Conservation (phyloP, 2,797 vertebrate species). For the Vespertilio murinus region DNA sequence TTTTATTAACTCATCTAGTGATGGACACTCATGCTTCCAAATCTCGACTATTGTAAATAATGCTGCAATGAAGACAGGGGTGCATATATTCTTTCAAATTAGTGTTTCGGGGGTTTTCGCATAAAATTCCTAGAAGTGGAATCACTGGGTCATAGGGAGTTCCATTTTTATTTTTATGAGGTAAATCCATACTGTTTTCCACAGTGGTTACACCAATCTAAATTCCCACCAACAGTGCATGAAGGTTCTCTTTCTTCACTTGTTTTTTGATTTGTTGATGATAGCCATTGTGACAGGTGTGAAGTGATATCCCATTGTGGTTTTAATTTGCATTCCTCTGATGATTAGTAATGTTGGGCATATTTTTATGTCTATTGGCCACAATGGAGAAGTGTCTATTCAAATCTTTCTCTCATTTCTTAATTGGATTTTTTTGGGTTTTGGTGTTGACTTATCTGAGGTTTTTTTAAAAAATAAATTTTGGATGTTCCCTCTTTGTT, state of each 20-base stretch:
- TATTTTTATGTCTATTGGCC: neutral
- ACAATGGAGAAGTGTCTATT: neutral
- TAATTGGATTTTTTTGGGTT: neutral
- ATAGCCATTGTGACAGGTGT: neutral
- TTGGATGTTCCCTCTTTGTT: neutral
- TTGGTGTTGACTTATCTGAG: neutral
- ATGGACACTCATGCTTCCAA: neutral
- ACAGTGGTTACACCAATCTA: neutral
- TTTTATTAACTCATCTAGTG: neutral
- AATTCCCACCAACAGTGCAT: neutral
- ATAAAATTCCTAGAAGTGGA: neutral
- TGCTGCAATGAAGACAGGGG: neutral
- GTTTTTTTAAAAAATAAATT: neutral
- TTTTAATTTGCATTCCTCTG: neutral
- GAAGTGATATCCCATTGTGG: neutral
- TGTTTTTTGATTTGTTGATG: neutral
- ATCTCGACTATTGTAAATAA: neutral
- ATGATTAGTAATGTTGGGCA: neutral
- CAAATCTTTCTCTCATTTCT: neutral
- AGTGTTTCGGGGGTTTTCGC: neutral
- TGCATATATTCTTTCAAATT: neutral
- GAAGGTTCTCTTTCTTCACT: neutral
- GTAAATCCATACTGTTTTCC: neutral
- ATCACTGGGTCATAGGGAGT: neutral
- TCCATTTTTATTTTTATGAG: neutral